Conservation (phyloP, 2,888 invertebrate genomes). For the Micoletzkya japonica region DNA sequence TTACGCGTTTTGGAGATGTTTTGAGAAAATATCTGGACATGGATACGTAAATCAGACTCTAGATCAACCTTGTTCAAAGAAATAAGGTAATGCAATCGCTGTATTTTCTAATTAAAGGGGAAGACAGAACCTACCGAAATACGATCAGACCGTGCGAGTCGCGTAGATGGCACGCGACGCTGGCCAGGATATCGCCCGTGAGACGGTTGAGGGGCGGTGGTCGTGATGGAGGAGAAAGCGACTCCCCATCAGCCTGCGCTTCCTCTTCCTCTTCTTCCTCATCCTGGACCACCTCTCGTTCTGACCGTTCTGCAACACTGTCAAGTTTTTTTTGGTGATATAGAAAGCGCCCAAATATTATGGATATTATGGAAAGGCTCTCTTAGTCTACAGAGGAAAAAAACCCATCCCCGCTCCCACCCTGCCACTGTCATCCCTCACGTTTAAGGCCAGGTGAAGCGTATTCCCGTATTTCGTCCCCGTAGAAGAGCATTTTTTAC, state of each 20-base stretch:
- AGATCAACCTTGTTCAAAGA: too few relatives aligned
- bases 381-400: too few relatives aligned
- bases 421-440: neutral
- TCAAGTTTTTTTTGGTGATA: too few relatives aligned
- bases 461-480: neutral
- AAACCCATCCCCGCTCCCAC: neutral
- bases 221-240: neutral
- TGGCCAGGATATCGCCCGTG: constrained; percentile 2
- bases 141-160: constrained; percentile 5
- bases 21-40: too few relatives aligned
- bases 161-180: neutral
- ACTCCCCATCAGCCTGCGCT: neutral
- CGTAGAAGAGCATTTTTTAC: too few relatives aligned
- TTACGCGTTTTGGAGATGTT: too few relatives aligned
- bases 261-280: constrained; percentile 1
- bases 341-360: too few relatives aligned
- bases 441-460: neutral
- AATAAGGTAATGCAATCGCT: too few relatives aligned
- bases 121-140: constrained; percentile 3
- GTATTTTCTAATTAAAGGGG: neutral
- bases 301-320: neutral
- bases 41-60: too few relatives aligned
- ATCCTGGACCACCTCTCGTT: neutral
- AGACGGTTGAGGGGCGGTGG: neutral
- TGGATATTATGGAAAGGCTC: too few relatives aligned